A percentile compares a stretch with the other conserved stretches of the same genome.
These are phyloP conservation scores for Drosophila tripunctata DNA, from an alignment of 2,888 invertebrate genomes.

Conservation along the genomic window DNA sequence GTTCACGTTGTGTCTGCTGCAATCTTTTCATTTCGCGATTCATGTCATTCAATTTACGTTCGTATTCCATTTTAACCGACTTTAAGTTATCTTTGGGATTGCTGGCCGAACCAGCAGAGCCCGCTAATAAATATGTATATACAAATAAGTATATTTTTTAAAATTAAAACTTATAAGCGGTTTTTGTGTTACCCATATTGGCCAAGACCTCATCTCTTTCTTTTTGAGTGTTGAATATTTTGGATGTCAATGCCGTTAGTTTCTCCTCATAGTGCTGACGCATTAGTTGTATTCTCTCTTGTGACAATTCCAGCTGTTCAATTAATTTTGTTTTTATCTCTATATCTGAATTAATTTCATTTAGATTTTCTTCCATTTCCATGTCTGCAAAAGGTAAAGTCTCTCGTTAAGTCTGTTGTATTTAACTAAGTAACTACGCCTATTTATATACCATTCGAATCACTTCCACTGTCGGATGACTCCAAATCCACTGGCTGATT, in stretches of 20 bases:
- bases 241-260: conserved; percentile 91
- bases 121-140: conserved; percentile 28
- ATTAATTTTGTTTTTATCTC: conserved; percentile 97
- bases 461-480: conserved; percentile 86
- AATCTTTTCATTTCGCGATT: conserved; percentile 93
- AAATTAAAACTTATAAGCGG: neutral
- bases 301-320: conserved; percentile 95
- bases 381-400: conserved; percentile 80
- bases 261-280: conserved; percentile 97
- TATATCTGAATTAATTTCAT: conserved; percentile 95
- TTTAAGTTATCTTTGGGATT: conserved; percentile 87
- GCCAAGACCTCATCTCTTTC: conserved; percentile 95
- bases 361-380: conserved; percentile 91
- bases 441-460: conserved; percentile 88
- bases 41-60: conserved; percentile 92
- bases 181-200: conserved; percentile 83
- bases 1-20: conserved; percentile 94
- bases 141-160: neutral
- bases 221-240: conserved; percentile 94
- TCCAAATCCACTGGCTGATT: conserved; percentile 86
- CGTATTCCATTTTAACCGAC: conserved; percentile 94
- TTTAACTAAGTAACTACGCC: conserved; percentile 47
- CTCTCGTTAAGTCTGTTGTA: neutral
- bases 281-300: conserved; percentile 93
- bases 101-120: conserved; percentile 44